Evolutionary conservation across 2,797 vertebrate genomes (phyloP).

Genomic region (Hapalemur alaotrensis): DNA sequence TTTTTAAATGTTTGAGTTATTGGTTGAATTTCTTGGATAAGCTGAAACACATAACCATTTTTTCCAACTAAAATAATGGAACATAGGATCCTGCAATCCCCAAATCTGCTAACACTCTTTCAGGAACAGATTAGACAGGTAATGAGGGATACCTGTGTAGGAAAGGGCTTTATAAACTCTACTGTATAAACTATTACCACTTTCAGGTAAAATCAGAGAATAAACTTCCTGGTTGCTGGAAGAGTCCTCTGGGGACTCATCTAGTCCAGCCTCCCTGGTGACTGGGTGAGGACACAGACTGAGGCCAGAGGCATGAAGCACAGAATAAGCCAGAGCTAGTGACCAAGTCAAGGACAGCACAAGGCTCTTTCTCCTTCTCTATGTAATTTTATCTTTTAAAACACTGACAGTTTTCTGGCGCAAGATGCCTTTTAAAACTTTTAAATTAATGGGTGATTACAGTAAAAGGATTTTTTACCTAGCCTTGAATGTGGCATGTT

Average conservation of each 20-base stretch:
- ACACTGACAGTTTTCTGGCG: not conserved
- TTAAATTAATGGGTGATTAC: not conserved
- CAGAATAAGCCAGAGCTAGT: not conserved
- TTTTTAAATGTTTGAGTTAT: not conserved
- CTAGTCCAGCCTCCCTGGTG: not conserved
- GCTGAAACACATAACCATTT: not conserved
- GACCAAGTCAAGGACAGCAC: no score
- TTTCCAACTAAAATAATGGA: not conserved
- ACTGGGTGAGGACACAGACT: rapidly evolving
- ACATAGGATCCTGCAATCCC: not conserved
- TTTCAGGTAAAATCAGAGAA: not conserved
- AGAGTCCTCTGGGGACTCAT: not conserved
- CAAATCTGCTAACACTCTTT: not conserved
- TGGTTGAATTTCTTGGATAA: not conserved
- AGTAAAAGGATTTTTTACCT: not conserved
- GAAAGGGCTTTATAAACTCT: not conserved
- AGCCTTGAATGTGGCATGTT: not conserved
- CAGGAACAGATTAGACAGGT: not conserved
- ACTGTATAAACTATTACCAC: not conserved
- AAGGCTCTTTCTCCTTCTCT: not conserved
- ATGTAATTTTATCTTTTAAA: not conserved
- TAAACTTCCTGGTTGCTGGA: not conserved
- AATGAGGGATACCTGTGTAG: not conserved
- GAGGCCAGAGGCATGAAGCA: not conserved
- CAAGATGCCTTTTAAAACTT: not conserved